Percentiles rank a stretch among this genome's conserved stretches.
Evolutionary conservation across 2,888 invertebrate genomes (phyloP).

Genomic region (Amiota mariae): DNA sequence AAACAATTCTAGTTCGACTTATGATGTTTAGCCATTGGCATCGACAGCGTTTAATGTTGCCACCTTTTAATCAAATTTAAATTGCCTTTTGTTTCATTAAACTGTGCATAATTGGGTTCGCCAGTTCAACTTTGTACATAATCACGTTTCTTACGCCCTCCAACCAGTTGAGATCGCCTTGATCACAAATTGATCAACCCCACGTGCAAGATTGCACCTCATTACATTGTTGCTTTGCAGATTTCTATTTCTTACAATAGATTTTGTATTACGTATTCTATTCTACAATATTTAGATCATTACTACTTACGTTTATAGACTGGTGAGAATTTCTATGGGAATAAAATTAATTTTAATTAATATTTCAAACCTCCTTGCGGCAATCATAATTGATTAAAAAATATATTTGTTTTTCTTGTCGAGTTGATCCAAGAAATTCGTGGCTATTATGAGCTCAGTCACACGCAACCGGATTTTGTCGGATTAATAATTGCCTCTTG

Average conservation of each 20-base stretch:
- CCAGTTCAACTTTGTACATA: background rate
- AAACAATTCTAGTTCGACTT: conserved; percentile 31
- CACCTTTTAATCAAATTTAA: conserved; percentile 22
- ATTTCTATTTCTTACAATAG: too few relatives aligned
- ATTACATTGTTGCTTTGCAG: background rate
- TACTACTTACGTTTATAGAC: too few relatives aligned
- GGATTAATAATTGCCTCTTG: conserved; percentile 36
- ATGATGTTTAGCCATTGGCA: conserved; percentile 19
- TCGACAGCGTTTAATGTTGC: conserved; percentile 27
- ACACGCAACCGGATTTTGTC: conserved; percentile 10
- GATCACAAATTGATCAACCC: conserved; percentile 14
- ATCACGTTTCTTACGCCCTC: conserved; percentile 32
- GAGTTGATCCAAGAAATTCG: conserved; percentile 26
- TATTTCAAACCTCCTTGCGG: background rate
- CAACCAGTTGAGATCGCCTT: background rate
- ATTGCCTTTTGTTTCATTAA: conserved; percentile 16
- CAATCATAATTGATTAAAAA: conserved; percentile 17
- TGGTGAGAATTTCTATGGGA: too few relatives aligned
- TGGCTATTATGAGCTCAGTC: background rate
- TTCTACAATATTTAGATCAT: too few relatives aligned
- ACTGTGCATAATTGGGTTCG: conserved; percentile 27
- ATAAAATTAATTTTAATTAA: too few relatives aligned
- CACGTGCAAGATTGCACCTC: conserved; percentile 15
- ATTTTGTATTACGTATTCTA: too few relatives aligned
- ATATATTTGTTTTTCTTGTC: conserved; percentile 18